These are phyloP conservation scores for Ennomos erosarius DNA, from an alignment of 2,888 invertebrate genomes.

Conservation along the genomic window DNA sequence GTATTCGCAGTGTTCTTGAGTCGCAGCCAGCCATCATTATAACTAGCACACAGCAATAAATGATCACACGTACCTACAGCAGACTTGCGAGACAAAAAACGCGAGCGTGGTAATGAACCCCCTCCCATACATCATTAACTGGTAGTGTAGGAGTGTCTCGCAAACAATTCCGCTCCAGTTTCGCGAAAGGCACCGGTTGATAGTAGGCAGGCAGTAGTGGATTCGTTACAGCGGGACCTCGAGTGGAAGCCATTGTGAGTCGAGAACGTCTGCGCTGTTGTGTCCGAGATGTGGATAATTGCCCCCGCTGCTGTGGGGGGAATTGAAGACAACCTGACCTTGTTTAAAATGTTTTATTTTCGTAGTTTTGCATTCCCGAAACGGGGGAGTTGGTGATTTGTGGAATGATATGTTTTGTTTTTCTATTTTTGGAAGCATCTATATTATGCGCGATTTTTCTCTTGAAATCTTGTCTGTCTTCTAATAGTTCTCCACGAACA, in stretches of 20 bases:
- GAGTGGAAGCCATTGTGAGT: conserved; percentile 80
- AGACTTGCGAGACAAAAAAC: conserved; percentile 51
- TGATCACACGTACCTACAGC: conserved; percentile 43
- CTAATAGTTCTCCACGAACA: too few relatives aligned
- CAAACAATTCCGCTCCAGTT: conserved; percentile 81
- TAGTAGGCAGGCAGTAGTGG: conserved; percentile 74
- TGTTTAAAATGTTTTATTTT: conserved; percentile 38
- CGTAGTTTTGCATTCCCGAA: conserved; percentile 23
- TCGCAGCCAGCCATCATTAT: conserved; percentile 37
- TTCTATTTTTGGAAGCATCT: too few relatives aligned
- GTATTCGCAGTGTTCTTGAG: conserved; percentile 33
- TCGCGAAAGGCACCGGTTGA: conserved; percentile 71
- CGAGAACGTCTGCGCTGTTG: conserved; percentile 80
- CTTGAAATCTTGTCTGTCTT: too few relatives aligned
- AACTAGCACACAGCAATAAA: conserved; percentile 42
- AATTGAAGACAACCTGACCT: conserved; percentile 41
- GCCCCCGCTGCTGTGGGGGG: conserved; percentile 65
- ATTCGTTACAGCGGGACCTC: conserved; percentile 81
- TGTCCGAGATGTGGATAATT: conserved; percentile 84
- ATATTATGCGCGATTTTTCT: too few relatives aligned
- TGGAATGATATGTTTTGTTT: too few relatives aligned
- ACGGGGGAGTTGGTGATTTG: background rate
- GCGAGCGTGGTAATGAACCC: conserved; percentile 71
- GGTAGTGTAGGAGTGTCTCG: conserved; percentile 68
- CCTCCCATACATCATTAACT: conserved; percentile 78